phyloP scores from a whole-genome alignment of 2,888 invertebrate genomes.

The Empis livida region DNA sequence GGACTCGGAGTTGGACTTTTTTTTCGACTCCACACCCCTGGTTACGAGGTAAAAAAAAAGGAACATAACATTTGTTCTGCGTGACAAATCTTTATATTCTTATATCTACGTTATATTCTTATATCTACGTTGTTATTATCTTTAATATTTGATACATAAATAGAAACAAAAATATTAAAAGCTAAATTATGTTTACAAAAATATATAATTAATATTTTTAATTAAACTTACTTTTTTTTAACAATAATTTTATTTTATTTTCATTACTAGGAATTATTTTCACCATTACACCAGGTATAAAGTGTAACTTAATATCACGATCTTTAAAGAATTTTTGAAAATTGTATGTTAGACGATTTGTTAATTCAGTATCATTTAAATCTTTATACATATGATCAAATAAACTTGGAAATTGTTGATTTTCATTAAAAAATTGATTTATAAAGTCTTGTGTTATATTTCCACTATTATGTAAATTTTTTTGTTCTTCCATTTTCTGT shows the following conservation, averaged over 20 bases:
- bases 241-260: conserved; percentile 38
- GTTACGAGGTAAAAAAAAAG: too few relatives aligned
- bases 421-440: conserved; percentile 28
- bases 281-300: conserved; percentile 40
- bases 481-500: conserved; percentile 38
- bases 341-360: conserved; percentile 38
- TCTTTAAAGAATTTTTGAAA: conserved; percentile 40
- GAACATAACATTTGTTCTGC: too few relatives aligned
- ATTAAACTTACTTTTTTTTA: conserved; percentile 30
- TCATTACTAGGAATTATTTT: conserved; percentile 40
- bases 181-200: neutral
- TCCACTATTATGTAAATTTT: conserved; percentile 11
- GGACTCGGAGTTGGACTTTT: too few relatives aligned
- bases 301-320: conserved; percentile 38
- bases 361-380: conserved; percentile 38
- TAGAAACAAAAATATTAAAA: too few relatives aligned
- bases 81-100: too few relatives aligned
- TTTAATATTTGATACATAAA: too few relatives aligned
- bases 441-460: conserved; percentile 26
- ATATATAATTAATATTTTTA: neutral
- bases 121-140: too few relatives aligned
- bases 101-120: too few relatives aligned
- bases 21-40: too few relatives aligned
- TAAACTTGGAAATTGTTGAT: conserved; percentile 21
- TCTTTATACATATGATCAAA: conserved; percentile 38